Percentiles rank a stretch among this genome's conserved stretches.
Conservation (phyloP, 1,140 invertebrate species). For the Cotesia glomerata region DNA sequence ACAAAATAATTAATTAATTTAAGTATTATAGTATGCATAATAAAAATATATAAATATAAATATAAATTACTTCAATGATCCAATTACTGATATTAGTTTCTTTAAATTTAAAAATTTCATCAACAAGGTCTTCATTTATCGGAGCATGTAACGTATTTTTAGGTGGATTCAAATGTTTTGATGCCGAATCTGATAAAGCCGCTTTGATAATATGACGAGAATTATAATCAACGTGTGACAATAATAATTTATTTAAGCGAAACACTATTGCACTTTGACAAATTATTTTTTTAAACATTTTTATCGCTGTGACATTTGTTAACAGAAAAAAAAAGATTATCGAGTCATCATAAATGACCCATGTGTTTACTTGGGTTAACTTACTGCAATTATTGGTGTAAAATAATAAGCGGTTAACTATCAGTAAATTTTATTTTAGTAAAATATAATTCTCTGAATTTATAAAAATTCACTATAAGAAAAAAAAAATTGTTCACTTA, state of each 20-base stretch:
- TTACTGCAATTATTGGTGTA: no score
- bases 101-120: slow-evolving; percentile 57
- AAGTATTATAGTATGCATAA: slow-evolving; percentile 6
- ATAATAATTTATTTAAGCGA: not conserved
- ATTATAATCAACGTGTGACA: not conserved
- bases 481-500: no score
- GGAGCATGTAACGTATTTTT: not conserved
- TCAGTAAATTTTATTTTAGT: no score
- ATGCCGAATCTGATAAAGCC: not conserved
- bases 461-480: no score
- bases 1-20: slow-evolving; percentile 25
- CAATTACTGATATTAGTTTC: slow-evolving; percentile 60
- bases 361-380: no score
- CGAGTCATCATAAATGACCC: no score
- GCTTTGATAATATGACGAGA: no score
- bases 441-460: no score
- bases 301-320: not conserved
- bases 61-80: slow-evolving; percentile 60
- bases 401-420: no score
- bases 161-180: not conserved
- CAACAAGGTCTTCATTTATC: slow-evolving; percentile 49
- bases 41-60: slow-evolving; percentile 4
- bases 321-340: no score
- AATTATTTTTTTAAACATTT: not conserved
- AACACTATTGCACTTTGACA: not conserved